Evolutionary conservation across 2,888 invertebrate genomes (phyloP), one percentile per base, ranked within the genome.

Genomic region (Pimpla rufipes): DNA sequence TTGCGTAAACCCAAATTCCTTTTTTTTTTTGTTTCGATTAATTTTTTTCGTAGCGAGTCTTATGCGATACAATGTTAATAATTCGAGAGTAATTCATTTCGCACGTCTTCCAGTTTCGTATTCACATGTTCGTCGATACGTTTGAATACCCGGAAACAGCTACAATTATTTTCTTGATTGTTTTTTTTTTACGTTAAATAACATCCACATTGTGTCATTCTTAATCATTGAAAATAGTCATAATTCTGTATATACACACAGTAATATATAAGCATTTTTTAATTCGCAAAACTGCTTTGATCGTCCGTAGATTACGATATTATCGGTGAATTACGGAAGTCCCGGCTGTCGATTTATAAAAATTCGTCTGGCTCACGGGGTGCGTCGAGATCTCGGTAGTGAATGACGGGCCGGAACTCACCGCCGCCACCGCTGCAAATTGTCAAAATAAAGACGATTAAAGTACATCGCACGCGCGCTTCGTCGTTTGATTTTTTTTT

Each of bases 351-450:
- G 67, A 50, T 80, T 95, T 96, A 97, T 90, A 97, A 95, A 94
- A 97, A 97, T 94, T 97, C 97, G 94, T 97, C 97, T 87, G 97
- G 97, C 94, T 98, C 98, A 93, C 97, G 96, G 86, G 98, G 98
- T 88, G 98, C 98, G 94, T 98, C 98, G 95, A 98, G 95, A 94
- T 98, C 98, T 93, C 98, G 95, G 95, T 98, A 98, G 94, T 98
- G 97, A 93, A 98, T 97, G 92, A 98, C 96, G 90, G 97, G 97
- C 92, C 98, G 96, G 94, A 96, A 97, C 93, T 98, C 97, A 91
- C 95, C 95, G 92, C 95, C 96, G 50, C 93, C 93, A 92, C 95
- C 96, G 71, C 93, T 91, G 92, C 42, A 95, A 95, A 92, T 91
- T 85, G 70, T 78, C 42, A 88, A 87, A 87, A 81, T 79, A 78